Evolutionary conservation across 2,888 invertebrate species (phyloP).

Genomic region (Tribolium freemani): DNA sequence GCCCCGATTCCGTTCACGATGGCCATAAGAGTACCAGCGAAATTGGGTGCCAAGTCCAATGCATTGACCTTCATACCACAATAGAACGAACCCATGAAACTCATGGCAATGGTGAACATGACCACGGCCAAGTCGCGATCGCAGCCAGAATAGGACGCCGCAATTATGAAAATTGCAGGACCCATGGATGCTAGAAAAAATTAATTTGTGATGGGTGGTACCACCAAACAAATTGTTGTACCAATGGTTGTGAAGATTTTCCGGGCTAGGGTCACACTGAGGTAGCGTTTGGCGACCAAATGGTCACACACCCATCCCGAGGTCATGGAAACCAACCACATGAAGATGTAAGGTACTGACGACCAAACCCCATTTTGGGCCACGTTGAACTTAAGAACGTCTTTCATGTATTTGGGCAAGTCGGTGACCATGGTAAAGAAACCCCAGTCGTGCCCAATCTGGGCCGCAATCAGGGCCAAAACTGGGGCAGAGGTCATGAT

Average conservation of each 20-base stretch:
- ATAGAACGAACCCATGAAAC: conserved; percentile 78
- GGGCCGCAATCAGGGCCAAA: conserved; percentile 82
- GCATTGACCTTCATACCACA: conserved; percentile 76
- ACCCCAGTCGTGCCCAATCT: conserved; percentile 80
- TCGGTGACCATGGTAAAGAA: conserved; percentile 80
- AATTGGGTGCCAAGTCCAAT: conserved; percentile 75
- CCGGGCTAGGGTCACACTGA: conserved; percentile 72
- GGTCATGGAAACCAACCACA: conserved; percentile 76
- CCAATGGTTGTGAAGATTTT: conserved; percentile 80
- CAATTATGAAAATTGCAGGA: conserved; percentile 74
- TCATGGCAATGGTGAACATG: conserved; percentile 74
- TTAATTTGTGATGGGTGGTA: neutral
- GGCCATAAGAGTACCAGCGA: conserved; percentile 74
- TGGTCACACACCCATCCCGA: conserved; percentile 80
- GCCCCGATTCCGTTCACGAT: conserved; percentile 74
- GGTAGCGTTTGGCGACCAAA: conserved; percentile 73
- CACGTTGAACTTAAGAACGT: conserved; percentile 77
- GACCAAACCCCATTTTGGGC: conserved; percentile 75
- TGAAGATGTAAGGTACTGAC: conserved; percentile 76
- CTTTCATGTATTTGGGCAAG: conserved; percentile 80
- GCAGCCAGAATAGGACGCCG: conserved; percentile 76
- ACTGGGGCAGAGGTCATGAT: conserved; percentile 79
- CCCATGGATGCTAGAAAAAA: conserved; percentile 71
- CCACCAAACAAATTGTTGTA: conserved; percentile 60
- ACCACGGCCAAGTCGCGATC: conserved; percentile 69